A percentile compares a stretch with the other conserved stretches of the same genome.
Conservation (phyloP, 1,140 invertebrate species). For the Halesus radiatus region DNA sequence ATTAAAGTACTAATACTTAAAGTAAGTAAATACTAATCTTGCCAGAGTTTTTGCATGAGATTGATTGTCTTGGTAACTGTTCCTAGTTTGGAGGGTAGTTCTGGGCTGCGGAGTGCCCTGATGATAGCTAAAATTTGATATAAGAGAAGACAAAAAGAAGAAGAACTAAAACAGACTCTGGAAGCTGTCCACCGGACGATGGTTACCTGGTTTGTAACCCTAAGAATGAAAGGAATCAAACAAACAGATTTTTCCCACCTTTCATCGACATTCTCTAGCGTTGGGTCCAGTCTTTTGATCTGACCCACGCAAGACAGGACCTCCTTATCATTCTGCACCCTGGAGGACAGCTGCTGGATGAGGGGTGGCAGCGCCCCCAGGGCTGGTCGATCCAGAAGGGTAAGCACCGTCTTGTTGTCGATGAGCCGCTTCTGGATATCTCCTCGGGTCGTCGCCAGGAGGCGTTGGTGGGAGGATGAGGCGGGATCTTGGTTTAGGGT, state of each 20-base stretch:
- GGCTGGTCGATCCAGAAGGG: slow-evolving; percentile 83
- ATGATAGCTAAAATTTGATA: too few species aligned
- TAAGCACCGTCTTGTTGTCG: slow-evolving; percentile 91
- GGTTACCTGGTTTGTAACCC: too few species aligned
- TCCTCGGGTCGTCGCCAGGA: slow-evolving; percentile 84
- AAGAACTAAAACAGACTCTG: too few species aligned
- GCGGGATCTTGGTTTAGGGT: slow-evolving; percentile 85
- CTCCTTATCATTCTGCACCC: slow-evolving; percentile 80
- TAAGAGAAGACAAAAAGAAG: too few species aligned
- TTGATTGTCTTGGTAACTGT: too few species aligned
- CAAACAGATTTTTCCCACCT: slow-evolving; percentile 58
- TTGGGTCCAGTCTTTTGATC: slow-evolving; percentile 71
- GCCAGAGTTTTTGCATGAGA: too few species aligned
- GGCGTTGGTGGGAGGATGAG: slow-evolving; percentile 89
- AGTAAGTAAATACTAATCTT: too few species aligned
- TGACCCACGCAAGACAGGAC: slow-evolving; percentile 77
- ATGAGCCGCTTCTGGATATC: slow-evolving; percentile 90
- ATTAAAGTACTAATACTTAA: too few species aligned
- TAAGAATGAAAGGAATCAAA: too few species aligned
- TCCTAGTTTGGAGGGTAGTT: too few species aligned
- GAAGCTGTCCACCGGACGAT: too few species aligned
- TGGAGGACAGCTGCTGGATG: slow-evolving; percentile 72
- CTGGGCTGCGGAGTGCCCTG: too few species aligned
- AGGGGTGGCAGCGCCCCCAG: slow-evolving; percentile 72
- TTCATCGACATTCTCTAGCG: slow-evolving; percentile 69